Evolutionary conservation across 2,888 invertebrate species (phyloP).

Genomic region (Andrena chrysosceles): DNA sequence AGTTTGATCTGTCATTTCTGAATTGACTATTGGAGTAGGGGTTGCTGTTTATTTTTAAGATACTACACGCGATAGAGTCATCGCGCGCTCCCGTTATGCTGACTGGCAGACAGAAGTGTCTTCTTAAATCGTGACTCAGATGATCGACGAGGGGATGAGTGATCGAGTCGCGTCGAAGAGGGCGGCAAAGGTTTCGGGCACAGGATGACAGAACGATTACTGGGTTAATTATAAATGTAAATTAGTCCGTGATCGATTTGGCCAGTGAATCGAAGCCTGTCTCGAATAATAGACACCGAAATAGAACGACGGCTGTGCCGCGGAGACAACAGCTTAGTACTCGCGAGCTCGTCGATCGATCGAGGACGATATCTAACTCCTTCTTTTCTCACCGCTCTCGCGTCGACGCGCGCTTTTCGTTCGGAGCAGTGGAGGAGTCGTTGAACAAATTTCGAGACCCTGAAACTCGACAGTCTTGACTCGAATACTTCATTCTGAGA

Average conservation of each 20-base stretch:
- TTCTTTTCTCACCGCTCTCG: slow-evolving; percentile 32
- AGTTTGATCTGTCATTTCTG: neutral
- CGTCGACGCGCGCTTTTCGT: slow-evolving; percentile 31
- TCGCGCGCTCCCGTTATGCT: no score
- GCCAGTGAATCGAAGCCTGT: slow-evolving; percentile 81
- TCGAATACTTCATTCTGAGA: neutral
- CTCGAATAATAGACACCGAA: slow-evolving; percentile 83
- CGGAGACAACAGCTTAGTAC: slow-evolving; percentile 76
- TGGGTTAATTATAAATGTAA: slow-evolving; percentile 84
- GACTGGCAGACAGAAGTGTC: neutral
- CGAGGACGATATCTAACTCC: slow-evolving; percentile 60
- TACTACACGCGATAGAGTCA: no score
- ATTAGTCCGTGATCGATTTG: slow-evolving; percentile 85
- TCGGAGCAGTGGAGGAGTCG: neutral
- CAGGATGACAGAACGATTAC: slow-evolving; percentile 72
- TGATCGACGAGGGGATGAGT: neutral
- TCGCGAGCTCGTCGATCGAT: slow-evolving; percentile 75
- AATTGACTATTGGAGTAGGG: no score
- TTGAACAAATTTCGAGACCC: neutral
- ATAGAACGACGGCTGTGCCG: slow-evolving; percentile 79
- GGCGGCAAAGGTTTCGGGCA: slow-evolving; percentile 46
- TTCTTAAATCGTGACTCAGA: neutral
- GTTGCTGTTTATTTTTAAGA: no score
- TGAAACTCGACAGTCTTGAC: neutral
- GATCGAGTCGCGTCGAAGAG: slow-evolving; percentile 9